A percentile compares a stretch with the other conserved stretches of the same genome.
phyloP scores from a whole-genome alignment of 2,113 vertebrate species.

The Istiophorus platypterus region DNA sequence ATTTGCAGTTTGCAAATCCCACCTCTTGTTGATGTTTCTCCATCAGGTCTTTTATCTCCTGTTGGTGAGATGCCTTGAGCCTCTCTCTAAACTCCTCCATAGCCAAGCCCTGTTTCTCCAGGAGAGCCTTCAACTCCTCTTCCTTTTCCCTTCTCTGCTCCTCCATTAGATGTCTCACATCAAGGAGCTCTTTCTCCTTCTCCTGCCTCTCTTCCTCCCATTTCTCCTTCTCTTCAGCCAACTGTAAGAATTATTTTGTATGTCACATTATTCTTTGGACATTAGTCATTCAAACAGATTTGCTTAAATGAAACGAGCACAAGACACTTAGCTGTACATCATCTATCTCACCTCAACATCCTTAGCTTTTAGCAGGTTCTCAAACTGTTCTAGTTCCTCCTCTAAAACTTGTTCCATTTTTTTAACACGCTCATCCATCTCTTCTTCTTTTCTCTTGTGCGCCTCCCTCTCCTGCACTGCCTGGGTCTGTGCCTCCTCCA shows the following conservation, averaged over 20 bases:
- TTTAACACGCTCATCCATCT: conserved; percentile 78
- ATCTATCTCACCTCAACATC: conserved; percentile 73
- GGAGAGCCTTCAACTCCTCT: conserved; percentile 62
- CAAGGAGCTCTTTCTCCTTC: conserved; percentile 76
- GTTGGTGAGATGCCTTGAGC: conserved; percentile 63
- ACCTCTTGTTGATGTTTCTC: conserved; percentile 79
- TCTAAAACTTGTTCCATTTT: conserved; percentile 80
- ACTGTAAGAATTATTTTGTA: conserved; percentile 29
- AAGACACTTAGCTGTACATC: neutral
- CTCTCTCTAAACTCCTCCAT: conserved; percentile 67
- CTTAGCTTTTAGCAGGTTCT: conserved; percentile 82
- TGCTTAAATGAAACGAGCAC: neutral
- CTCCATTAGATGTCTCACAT: conserved; percentile 62
- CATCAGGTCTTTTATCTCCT: conserved; percentile 72
- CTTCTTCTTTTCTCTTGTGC: conserved; percentile 75
- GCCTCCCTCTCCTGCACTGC: conserved; percentile 71
- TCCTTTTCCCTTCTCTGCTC: conserved; percentile 70
- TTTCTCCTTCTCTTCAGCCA: conserved; percentile 79
- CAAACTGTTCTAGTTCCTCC: conserved; percentile 83
- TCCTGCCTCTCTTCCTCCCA: conserved; percentile 80
- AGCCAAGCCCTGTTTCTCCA: conserved; percentile 72
- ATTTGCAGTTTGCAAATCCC: neutral
- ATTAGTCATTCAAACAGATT: neutral
- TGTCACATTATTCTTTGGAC: neutral
- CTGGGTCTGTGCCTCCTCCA: conserved; percentile 78